phyloP scores from a whole-genome alignment of 2,797 vertebrate species.

The Limosa lapponica region DNA sequence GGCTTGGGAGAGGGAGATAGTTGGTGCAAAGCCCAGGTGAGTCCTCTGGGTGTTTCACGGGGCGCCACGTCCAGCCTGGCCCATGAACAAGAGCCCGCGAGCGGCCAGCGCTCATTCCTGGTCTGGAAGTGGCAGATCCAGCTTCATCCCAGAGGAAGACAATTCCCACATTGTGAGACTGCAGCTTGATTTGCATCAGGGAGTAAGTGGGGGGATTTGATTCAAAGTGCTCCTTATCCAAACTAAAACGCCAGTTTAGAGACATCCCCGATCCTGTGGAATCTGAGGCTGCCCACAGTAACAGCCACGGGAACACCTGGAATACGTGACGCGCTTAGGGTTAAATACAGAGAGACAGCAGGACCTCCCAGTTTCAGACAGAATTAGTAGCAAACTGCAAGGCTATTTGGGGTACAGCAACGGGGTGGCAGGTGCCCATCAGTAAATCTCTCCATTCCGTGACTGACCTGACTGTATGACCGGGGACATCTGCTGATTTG shows the following conservation, averaged over 20 bases:
- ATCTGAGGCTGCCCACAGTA: too few species aligned
- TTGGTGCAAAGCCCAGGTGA: not conserved
- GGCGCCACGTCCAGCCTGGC: not conserved
- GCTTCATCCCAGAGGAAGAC: too few species aligned
- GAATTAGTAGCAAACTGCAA: not conserved
- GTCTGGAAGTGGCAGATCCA: not conserved
- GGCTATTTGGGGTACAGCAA: not conserved
- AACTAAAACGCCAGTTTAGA: not conserved
- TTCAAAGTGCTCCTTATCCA: not conserved
- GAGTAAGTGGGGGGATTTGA: not conserved
- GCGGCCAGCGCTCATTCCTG: fast-evolving
- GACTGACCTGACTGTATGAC: conserved; percentile 91
- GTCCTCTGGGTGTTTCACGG: not conserved
- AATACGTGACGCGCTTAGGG: fast-evolving
- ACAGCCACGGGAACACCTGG: not conserved
- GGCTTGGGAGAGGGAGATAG: not conserved
- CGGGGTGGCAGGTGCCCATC: not conserved
- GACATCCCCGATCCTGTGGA: not conserved
- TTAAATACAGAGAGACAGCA: not conserved
- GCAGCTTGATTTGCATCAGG: not conserved
- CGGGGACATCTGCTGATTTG: conserved; percentile 92
- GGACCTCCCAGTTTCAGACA: not conserved
- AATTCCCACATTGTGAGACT: not conserved
- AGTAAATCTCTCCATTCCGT: not conserved
- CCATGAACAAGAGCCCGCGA: not conserved